These are phyloP conservation scores for Drosophila lacicola DNA, from an alignment of 2,888 invertebrate genomes.

Conservation along the genomic window DNA sequence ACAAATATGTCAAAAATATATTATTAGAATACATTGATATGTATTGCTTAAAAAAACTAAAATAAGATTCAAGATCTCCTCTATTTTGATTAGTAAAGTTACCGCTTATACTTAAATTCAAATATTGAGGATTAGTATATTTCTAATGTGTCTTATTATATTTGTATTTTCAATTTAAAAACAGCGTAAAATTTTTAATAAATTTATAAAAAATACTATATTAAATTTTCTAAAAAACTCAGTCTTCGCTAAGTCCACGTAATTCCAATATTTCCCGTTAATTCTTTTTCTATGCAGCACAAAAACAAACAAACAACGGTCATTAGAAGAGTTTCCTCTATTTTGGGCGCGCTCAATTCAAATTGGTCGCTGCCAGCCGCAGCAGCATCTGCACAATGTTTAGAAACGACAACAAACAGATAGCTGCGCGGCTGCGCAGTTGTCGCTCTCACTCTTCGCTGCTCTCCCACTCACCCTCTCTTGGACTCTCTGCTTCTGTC, in stretches of 20 bases:
- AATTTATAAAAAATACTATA: background rate
- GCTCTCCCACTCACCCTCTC: conserved; percentile 19
- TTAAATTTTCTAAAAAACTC: background rate
- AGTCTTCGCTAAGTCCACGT: conserved; percentile 1
- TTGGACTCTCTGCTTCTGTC: background rate
- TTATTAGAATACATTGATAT: too few species aligned
- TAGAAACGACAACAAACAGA: conserved; percentile 15
- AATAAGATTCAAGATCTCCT: background rate
- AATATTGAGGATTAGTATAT: too few species aligned
- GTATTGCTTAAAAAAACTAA: too few species aligned
- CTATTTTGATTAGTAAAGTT: background rate
- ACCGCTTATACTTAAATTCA: too few species aligned
- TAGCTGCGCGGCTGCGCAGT: conserved; percentile 46
- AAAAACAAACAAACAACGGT: conserved; percentile 70
- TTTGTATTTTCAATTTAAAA: too few species aligned
- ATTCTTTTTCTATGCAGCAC: conserved; percentile 4
- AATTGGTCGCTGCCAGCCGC: conserved; percentile 37
- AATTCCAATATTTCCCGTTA: conserved; percentile 4
- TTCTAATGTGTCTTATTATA: background rate
- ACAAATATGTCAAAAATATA: too few species aligned
- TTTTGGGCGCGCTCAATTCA: conserved; percentile 52
- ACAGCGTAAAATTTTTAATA: background rate
- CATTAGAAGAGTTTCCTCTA: conserved; percentile 57
- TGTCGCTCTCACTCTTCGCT: conserved; percentile 16
- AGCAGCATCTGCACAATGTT: conserved; percentile 40